A percentile compares a stretch with the other conserved stretches of the same genome.
phyloP scores from a whole-genome alignment of 2,797 vertebrate genomes.

The Toxotes lorentzi region DNA sequence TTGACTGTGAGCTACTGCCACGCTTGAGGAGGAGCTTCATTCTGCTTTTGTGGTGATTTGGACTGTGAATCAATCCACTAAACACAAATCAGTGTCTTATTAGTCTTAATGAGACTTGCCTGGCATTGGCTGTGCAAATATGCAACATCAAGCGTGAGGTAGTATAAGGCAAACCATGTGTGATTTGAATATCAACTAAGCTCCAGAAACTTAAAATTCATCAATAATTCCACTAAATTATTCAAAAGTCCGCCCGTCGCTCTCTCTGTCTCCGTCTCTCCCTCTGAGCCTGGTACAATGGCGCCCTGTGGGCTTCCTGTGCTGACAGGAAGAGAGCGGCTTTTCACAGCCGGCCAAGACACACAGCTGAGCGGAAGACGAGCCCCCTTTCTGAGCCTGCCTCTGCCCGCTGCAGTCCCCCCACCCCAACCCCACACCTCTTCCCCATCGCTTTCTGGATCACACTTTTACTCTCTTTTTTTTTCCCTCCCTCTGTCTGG shows the following conservation, averaged over 20 bases:
- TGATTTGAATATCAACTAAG: conserved; percentile 47
- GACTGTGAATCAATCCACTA: conserved; percentile 30
- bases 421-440: not conserved
- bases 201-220: conserved; percentile 51
- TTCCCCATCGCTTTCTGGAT: conserved; percentile 44
- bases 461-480: conserved; percentile 35
- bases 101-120: conserved; percentile 24
- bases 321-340: conserved; percentile 81
- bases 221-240: conserved; percentile 70
- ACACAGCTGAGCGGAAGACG: conserved; percentile 83
- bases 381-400: conserved; percentile 67
- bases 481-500: conserved; percentile 30
- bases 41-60: conserved; percentile 24
- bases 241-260: conserved; percentile 65
- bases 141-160: not conserved
- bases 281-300: conserved; percentile 69
- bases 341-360: conserved; percentile 83
- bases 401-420: conserved; percentile 25
- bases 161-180: conserved; percentile 14
- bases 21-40: conserved; percentile 14
- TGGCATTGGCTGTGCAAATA: not conserved
- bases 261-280: conserved; percentile 57
- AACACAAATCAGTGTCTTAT: conserved; percentile 30
- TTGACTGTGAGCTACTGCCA: conserved; percentile 16
- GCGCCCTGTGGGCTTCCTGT: conserved; percentile 79